Evolutionary conservation across 2,888 invertebrate genomes (phyloP).

Genomic region (Sesamia inferens): DNA sequence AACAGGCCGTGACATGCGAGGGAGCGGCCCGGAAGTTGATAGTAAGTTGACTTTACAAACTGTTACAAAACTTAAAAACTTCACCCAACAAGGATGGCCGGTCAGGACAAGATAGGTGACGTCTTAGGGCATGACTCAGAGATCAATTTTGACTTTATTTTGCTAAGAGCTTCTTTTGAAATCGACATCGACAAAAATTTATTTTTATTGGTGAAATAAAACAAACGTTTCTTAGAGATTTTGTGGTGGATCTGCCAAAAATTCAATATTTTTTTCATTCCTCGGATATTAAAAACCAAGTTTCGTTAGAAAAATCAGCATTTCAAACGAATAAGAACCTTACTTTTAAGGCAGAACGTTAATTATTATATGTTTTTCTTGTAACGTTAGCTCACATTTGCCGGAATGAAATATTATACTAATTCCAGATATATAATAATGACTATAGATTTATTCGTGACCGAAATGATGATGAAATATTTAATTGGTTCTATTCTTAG

Average conservation of each 20-base stretch:
- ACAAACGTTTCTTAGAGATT: no score
- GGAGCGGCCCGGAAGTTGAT: constrained; percentile 26
- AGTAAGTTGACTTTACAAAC: constrained; percentile 2
- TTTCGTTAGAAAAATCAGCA: neutral
- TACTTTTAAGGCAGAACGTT: neutral
- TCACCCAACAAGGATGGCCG: constrained; percentile 8
- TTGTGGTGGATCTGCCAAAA: no score
- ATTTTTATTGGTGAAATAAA: no score
- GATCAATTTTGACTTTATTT: neutral
- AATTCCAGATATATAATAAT: no score
- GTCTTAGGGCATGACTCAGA: neutral
- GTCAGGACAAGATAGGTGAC: neutral
- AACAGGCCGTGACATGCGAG: constrained; percentile 17
- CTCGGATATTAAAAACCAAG: no score
- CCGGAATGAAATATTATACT: no score
- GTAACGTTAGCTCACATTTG: no score
- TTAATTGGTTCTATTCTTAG: no score
- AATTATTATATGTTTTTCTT: neutral
- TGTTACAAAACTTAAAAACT: neutral
- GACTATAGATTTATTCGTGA: no score
- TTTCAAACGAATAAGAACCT: neutral
- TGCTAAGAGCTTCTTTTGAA: neutral
- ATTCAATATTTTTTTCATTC: no score
- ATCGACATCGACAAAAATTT: no score
- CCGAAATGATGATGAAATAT: no score